Conservation (phyloP, 2,797 vertebrate species). For the Paramormyrops hopkinsi region DNA sequence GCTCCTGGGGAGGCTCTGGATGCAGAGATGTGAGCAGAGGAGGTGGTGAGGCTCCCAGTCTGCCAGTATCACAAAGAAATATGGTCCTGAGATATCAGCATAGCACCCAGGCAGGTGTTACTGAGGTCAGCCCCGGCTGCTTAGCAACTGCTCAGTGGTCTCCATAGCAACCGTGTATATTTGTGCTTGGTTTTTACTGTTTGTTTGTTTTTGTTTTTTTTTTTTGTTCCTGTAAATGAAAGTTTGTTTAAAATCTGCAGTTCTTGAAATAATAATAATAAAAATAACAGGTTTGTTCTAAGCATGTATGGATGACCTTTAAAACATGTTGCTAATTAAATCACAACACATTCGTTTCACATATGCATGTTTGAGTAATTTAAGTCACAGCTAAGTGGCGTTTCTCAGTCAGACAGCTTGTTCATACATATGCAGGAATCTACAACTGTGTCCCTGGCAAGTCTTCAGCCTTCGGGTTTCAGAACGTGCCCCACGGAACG, state of each 20-base stretch:
- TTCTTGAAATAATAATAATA: background rate
- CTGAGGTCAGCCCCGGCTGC: constrained; percentile 34
- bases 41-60: background rate
- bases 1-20: background rate
- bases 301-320: background rate
- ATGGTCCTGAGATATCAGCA: background rate
- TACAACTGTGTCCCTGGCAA: background rate
- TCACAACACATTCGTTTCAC: background rate
- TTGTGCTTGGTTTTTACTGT: background rate
- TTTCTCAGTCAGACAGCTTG: background rate
- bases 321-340: background rate
- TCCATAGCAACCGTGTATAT: constrained; percentile 41
- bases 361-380: background rate
- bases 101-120: constrained; percentile 30
- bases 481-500: background rate
- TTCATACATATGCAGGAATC: background rate
- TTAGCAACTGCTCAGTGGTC: constrained; percentile 38
- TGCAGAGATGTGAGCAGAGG: background rate
- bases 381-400: background rate
- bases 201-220: background rate
- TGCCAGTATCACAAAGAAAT: background rate
- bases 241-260: background rate
- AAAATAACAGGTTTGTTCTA: background rate
- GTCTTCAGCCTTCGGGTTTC: background rate
- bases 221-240: background rate